Base-by-base conservation (phyloP, 92 coral and sea anemone species). In the Palythoa heliodiscus region DNA sequence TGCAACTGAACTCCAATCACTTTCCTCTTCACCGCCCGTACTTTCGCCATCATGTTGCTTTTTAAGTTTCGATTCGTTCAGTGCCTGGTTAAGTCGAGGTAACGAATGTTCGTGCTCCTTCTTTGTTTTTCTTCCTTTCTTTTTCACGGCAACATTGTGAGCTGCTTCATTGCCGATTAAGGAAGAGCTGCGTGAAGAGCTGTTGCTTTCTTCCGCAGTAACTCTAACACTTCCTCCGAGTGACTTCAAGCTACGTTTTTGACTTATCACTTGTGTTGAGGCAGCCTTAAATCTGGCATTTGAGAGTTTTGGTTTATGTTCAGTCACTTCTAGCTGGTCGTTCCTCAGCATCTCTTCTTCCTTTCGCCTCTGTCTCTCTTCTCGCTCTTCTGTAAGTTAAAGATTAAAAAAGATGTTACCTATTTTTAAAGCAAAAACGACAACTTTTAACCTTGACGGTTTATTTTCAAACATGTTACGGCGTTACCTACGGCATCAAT, bases 141-240 rank as follows among this genome's bases (percentile, higher is more conserved):
- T 80, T 39, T 11, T 80, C 73, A 67, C 74, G 64, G 7, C 17
- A 11, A 5, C 55, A 20, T 54, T 14, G n/a, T 48, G 61, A 66
- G 75, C 29, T 3, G 47, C 40, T 7, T 48, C 47, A 7, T 48
- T 40, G 19, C 48, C 84, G 37, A 23, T 67, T 22, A 52, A 35
- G 43, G 75, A 80, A 1, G 75, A 66, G 20, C 15, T 80, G 74
- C 84, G 84, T 66, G 84, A 80, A 39, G 84, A 40, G 19, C 3
- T 11, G 72, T 78, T 78, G 29, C 83, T 78, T 38, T 57, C 71
- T 38, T 78, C 83, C 17, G 50, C 35, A 38, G 83, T 78, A 68
- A 78, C 71, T 37, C 43, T 19, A 19, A 60, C 25, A 22, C 38
- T 37, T n/a, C 3, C 84, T 16, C 47, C 73, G 23, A 80, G 60